Percentiles rank a stretch among this genome's conserved stretches.
Evolutionary conservation across 2,113 vertebrate genomes (phyloP).

Genomic region (Ophthalmolycus amberensis): DNA sequence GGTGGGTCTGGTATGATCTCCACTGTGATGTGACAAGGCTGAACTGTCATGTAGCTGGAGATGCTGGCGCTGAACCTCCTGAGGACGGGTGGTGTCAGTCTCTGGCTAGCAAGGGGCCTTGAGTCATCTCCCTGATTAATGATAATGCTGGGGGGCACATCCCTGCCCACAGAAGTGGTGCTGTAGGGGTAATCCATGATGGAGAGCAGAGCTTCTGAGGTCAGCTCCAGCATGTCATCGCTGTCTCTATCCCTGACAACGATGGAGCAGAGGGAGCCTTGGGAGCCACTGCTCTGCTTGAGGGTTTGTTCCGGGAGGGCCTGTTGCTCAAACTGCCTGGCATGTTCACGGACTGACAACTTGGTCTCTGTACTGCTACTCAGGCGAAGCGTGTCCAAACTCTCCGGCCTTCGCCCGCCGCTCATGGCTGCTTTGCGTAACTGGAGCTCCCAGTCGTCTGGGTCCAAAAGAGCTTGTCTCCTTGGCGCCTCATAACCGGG

Average conservation of each 20-base stretch:
- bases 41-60: slow-evolving; percentile 79
- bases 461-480: slow-evolving; percentile 84
- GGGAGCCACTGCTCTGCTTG: slow-evolving; percentile 76
- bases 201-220: slow-evolving; percentile 74
- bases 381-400: slow-evolving; percentile 31
- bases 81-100: slow-evolving; percentile 81
- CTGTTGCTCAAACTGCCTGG: slow-evolving; percentile 85
- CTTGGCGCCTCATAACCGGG: slow-evolving; percentile 64
- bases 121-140: slow-evolving; percentile 81
- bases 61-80: slow-evolving; percentile 82
- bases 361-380: slow-evolving; percentile 73
- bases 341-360: slow-evolving; percentile 88
- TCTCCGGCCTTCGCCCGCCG: slow-evolving; percentile 48
- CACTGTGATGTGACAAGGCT: slow-evolving; percentile 80
- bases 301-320: slow-evolving; percentile 78
- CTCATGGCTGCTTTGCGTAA: slow-evolving; percentile 68
- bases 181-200: slow-evolving; percentile 78
- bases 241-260: slow-evolving; percentile 66
- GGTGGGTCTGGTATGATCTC: slow-evolving; percentile 86
- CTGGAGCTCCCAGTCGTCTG: slow-evolving; percentile 83
- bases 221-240: slow-evolving; percentile 73
- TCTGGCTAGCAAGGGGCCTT: slow-evolving; percentile 71
- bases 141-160: slow-evolving; percentile 78
- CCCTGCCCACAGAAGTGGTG: slow-evolving; percentile 69
- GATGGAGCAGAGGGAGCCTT: slow-evolving; percentile 68